Evolutionary conservation across 1,140 invertebrate genomes (phyloP).

Genomic region (Gonioctena quinquepunctata): DNA sequence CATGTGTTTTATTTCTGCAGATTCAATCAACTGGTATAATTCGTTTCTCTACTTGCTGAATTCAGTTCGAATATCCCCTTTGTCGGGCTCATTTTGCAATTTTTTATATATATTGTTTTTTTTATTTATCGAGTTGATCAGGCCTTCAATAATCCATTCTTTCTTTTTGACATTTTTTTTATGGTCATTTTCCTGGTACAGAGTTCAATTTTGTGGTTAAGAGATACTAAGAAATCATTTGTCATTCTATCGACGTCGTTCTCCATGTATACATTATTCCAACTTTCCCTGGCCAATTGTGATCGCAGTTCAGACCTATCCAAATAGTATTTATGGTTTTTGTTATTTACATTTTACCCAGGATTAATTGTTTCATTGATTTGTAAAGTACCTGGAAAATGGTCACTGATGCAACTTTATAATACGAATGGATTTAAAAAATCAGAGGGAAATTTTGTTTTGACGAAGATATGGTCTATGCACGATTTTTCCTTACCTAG

Average conservation of each 20-base stretch:
- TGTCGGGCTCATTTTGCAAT: no score
- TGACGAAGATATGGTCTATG: constrained; percentile 14
- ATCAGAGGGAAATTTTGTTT: not conserved
- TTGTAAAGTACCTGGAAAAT: not conserved
- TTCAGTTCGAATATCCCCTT: no score
- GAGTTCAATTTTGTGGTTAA: not conserved
- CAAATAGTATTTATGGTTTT: not conserved
- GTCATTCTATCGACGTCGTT: no score
- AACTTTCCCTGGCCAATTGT: not conserved
- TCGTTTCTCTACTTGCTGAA: no score
- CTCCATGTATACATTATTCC: no score
- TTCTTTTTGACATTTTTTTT: constrained; percentile 1
- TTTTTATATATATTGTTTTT: no score
- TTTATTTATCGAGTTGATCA: constrained; percentile 4
- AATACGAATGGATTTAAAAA: not conserved
- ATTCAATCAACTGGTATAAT: no score
- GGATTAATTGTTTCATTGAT: not conserved
- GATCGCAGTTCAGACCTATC: not conserved
- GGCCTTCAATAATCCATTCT: constrained; percentile 1
- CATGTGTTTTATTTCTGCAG: no score
- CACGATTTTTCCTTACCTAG: not conserved
- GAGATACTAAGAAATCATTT: not conserved
- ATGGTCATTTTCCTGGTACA: not conserved
- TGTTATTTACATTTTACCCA: not conserved
- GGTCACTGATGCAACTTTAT: constrained; percentile 8